phyloP scores from a whole-genome alignment of 2,888 invertebrate genomes.

The Gerosis bhagava region DNA sequence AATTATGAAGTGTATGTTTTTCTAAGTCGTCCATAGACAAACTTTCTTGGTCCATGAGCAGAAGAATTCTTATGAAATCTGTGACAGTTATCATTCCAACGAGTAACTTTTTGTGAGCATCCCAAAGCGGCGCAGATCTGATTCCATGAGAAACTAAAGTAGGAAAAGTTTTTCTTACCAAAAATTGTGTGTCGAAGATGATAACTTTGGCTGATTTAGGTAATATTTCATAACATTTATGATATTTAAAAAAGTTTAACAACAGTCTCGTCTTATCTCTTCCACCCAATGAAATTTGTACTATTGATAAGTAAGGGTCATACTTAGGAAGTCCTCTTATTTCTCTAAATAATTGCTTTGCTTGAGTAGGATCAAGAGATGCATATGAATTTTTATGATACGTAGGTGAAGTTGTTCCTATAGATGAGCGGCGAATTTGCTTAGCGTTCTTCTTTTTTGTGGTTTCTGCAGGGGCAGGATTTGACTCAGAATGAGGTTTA shows the following conservation, averaged over 20 bases:
- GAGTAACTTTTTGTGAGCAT: slow-evolving; percentile 66
- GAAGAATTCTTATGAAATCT: slow-evolving; percentile 72
- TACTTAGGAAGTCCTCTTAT: slow-evolving; percentile 73
- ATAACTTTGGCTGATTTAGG: slow-evolving; percentile 78
- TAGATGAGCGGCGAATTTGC: slow-evolving; percentile 66
- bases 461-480: slow-evolving; percentile 51
- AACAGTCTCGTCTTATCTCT: slow-evolving; percentile 73
- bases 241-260: slow-evolving; percentile 76
- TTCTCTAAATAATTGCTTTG: slow-evolving; percentile 74
- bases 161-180: slow-evolving; percentile 73
- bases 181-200: slow-evolving; percentile 76
- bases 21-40: slow-evolving; percentile 71
- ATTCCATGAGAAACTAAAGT: slow-evolving; percentile 75
- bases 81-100: slow-evolving; percentile 78
- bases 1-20: slow-evolving; percentile 69
- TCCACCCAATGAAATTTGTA: slow-evolving; percentile 75
- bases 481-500: slow-evolving; percentile 62
- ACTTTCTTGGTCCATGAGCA: slow-evolving; percentile 66
- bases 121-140: slow-evolving; percentile 75
- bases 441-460: slow-evolving; percentile 65
- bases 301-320: slow-evolving; percentile 76
- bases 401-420: slow-evolving; percentile 74
- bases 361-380: slow-evolving; percentile 71
- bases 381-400: slow-evolving; percentile 78
- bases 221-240: slow-evolving; percentile 76